Percentiles rank a stretch among this genome's conserved stretches.
These are phyloP conservation scores for Venturia canescens DNA, from an alignment of 1,140 invertebrate species.

Conservation along the genomic window DNA sequence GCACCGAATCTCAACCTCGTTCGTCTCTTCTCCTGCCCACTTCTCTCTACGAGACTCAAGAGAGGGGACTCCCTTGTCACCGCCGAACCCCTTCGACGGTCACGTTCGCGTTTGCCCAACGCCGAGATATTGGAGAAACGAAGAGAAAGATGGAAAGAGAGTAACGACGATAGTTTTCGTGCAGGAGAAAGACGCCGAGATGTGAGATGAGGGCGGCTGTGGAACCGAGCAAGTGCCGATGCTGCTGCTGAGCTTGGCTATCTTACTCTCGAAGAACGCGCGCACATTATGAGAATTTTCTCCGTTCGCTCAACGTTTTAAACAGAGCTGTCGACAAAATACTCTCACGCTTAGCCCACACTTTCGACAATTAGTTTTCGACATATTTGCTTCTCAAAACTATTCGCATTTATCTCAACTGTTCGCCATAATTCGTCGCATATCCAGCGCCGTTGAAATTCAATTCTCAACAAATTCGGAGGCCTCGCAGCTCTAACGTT, in stretches of 20 bases:
- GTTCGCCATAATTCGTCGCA: no score
- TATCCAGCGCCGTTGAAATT: no score
- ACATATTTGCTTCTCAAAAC: no score
- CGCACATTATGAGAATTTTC: conserved; percentile 25
- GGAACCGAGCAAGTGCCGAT: conserved; percentile 20
- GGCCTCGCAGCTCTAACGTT: no score
- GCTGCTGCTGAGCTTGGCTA: background rate
- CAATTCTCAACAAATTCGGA: no score
- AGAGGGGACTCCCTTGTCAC: conserved; percentile 17
- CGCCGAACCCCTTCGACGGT: conserved; percentile 6
- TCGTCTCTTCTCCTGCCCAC: conserved; percentile 2
- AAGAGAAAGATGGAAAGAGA: background rate
- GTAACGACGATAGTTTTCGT: background rate
- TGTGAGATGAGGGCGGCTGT: conserved; percentile 4
- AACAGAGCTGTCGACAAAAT: no score
- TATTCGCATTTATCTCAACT: no score
- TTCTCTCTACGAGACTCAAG: conserved; percentile 16
- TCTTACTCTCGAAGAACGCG: conserved; percentile 7
- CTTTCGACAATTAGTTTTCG: background rate
- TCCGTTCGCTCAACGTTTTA: no score
- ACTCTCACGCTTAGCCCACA: background rate
- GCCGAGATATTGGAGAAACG: conserved; percentile 21
- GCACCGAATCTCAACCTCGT: conserved; percentile 10
- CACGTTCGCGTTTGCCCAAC: conserved; percentile 26
- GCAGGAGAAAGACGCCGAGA: conserved; percentile 18